Base-by-base conservation (phyloP, 37 sponge, comb jelly and placozoan species). In the Petrosia ficiformis region DNA sequence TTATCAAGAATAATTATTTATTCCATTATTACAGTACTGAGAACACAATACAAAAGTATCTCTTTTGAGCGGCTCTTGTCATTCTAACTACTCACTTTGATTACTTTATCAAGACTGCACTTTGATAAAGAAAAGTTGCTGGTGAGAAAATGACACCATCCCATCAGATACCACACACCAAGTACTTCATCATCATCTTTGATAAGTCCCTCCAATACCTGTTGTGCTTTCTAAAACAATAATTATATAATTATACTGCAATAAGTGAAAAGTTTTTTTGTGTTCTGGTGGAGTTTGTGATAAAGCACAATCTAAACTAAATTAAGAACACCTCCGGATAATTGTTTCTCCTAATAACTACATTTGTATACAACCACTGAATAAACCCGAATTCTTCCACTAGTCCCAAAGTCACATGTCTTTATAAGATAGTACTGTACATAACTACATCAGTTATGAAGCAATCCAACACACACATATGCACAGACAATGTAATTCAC, bases 121-220 rank as follows among this genome's bases (percentile, higher is more conserved):
- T 32, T 60, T 40, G 89, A 85, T 2, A 81, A 71, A 65, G 75
- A 68, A 28, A 29, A 48, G 42, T 89, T 86, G 1, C 75, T 59
- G 16, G 44, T 72, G 65, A 84, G 74, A 32, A 67, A 52, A 65
- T 84, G 67, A 57, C 88, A 41, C 93, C 93, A 92, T 22, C 93
- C 93, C 64, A 84, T 64, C 16, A 92, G 82, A 65, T 92, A 92
- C 93, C 93, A 92, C 48, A 92, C 93, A 29, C 35, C 81, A 24
- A 92, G 78, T 42, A 92, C 90, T 57, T 92, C 93, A 39, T 92
- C 93, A 64, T 92, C 93, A 30, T 89, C 90, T 29, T 30, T 64
- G 52, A 89, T 35, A 44, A 92, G 57, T 10, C 73, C 70, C 44
- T 84, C 90, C 43, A 92, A 48, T 21, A 92, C 82, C 11, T 38